Conservation (phyloP, 2,113 vertebrate species). For the Nothoprocta pentlandii region DNA sequence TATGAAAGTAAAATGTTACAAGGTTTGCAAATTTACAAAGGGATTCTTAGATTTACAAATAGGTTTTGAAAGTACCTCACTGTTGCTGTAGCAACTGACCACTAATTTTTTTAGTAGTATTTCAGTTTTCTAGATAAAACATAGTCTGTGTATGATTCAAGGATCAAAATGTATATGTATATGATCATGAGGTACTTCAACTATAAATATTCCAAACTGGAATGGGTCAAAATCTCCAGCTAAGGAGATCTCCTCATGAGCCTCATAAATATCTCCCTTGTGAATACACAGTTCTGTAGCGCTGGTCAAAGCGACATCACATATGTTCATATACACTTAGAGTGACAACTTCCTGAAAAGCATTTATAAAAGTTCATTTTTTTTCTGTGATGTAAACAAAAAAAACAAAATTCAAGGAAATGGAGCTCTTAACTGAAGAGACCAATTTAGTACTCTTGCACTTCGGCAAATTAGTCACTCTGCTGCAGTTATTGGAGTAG, state of each 20-base stretch:
- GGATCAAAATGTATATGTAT: background rate
- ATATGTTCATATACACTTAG: background rate
- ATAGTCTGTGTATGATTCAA: background rate
- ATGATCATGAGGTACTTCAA: background rate
- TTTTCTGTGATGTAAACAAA: background rate
- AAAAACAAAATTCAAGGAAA: constrained; percentile 16
- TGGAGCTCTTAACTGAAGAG: constrained; percentile 20
- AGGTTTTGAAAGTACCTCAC: background rate
- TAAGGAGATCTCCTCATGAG: background rate
- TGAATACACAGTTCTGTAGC: background rate
- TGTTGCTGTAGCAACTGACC: background rate
- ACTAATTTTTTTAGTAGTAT: background rate
- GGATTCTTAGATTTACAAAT: background rate
- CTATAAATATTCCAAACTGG: background rate
- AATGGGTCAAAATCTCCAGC: background rate
- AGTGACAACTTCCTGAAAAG: background rate
- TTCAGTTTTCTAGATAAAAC: background rate
- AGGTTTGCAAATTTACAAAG: too few species aligned
- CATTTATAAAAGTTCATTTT: background rate
- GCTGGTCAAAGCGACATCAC: background rate
- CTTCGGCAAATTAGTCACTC: constrained; percentile 21
- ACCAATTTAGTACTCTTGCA: background rate
- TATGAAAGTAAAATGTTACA: too few species aligned
- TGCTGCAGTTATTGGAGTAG: background rate
- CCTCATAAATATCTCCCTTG: background rate